These are phyloP conservation scores for Lepidocolaptes lacrymiger DNA, from an alignment of 2,797 vertebrate genomes.

Conservation along the genomic window DNA sequence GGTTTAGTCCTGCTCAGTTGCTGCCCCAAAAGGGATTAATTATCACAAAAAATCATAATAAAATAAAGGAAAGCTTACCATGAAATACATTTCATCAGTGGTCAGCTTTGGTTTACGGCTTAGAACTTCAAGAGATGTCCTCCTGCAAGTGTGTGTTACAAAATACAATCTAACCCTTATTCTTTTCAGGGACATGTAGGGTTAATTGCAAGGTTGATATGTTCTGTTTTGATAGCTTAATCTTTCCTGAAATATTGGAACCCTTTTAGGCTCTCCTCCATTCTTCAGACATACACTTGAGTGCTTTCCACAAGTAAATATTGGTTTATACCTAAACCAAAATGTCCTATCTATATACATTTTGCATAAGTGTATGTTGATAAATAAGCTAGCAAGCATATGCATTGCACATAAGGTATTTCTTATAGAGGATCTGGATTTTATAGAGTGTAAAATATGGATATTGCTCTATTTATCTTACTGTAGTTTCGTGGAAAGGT, in stretches of 20 bases:
- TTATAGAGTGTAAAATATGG: constrained; percentile 81
- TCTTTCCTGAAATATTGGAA: background rate
- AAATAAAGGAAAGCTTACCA: background rate
- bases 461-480: constrained; percentile 82
- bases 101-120: background rate
- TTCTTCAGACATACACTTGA: background rate
- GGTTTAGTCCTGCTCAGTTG: background rate
- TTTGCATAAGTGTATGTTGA: constrained; percentile 74
- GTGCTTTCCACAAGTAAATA: constrained; percentile 68
- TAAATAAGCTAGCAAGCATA: constrained; percentile 74
- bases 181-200: background rate
- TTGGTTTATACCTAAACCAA: constrained; percentile 60
- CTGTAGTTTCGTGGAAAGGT: constrained; percentile 70
- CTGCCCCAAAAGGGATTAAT: background rate
- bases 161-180: background rate
- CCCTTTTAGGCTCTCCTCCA: background rate
- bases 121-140: background rate
- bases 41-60: background rate
- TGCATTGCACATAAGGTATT: constrained; percentile 65
- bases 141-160: rapidly evolving
- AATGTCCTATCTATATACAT: constrained; percentile 65
- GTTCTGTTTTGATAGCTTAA: background rate
- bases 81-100: background rate
- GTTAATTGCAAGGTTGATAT: background rate
- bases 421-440: constrained; percentile 70